These are phyloP conservation scores for Alviniconcha strummeri DNA, from an alignment of 2,888 invertebrate species.

Conservation along the genomic window DNA sequence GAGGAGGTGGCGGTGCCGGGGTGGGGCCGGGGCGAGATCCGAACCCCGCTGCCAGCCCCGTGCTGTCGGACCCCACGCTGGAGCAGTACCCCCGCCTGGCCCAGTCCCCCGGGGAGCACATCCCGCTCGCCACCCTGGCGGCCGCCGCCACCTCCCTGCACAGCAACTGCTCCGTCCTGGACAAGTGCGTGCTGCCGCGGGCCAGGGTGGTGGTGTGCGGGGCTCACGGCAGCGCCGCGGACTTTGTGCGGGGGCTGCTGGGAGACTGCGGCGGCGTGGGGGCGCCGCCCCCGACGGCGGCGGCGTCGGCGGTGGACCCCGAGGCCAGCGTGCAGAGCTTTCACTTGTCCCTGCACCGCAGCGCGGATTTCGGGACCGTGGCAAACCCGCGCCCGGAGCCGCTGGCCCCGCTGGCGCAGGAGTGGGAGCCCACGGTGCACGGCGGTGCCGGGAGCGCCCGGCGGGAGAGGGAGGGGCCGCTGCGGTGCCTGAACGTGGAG, in stretches of 20 bases:
- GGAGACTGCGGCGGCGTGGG: neutral
- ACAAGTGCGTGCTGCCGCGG: slow-evolving; percentile 1
- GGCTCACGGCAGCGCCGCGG: slow-evolving; percentile 7
- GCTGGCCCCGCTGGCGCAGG: neutral
- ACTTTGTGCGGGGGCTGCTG: slow-evolving; percentile 17
- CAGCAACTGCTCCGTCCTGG: neutral
- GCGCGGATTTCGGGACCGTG: neutral
- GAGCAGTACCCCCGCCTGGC: slow-evolving; percentile 15
- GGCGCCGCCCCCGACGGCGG: neutral
- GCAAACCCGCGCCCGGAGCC: slow-evolving; percentile 9
- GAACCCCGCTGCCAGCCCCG: neutral
- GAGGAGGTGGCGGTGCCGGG: neutral
- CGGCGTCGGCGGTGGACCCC: neutral
- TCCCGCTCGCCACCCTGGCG: neutral
- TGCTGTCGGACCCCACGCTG: neutral
- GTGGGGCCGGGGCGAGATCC: neutral
- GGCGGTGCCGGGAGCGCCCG: neutral
- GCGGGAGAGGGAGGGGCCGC: neutral
- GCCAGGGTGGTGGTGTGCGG: slow-evolving; percentile 24
- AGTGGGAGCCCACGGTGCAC: neutral
- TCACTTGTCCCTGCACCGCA: slow-evolving; percentile 17
- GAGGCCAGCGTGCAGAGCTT: slow-evolving; percentile 23
- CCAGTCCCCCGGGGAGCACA: slow-evolving; percentile 26
- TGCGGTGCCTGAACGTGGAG: slow-evolving; percentile 47
- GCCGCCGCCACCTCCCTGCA: neutral